Evolutionary conservation across 1,140 invertebrate species (phyloP).

Genomic region (Pogonomyrmex barbatus): DNA sequence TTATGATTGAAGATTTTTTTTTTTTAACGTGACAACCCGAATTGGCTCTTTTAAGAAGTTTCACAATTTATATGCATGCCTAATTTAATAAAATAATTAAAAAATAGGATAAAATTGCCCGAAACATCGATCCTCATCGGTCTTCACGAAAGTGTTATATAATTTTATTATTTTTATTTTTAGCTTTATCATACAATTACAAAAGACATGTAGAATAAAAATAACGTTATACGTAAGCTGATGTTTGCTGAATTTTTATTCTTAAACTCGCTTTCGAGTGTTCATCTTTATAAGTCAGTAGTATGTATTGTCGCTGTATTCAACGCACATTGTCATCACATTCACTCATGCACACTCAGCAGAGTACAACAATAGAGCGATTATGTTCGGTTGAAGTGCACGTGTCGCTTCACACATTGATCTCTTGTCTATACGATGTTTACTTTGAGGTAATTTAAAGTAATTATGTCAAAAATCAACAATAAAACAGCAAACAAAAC

Average conservation of each 20-base stretch:
- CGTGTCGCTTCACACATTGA: background rate
- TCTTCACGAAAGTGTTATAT: background rate
- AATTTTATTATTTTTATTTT: background rate
- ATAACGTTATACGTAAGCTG: background rate
- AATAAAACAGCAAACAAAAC: background rate
- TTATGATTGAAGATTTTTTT: too few species aligned
- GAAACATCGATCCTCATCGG: background rate
- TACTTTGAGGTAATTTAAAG: conserved; percentile 22
- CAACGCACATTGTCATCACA: conserved; percentile 6
- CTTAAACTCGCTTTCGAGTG: background rate
- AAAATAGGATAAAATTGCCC: background rate
- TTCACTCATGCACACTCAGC: conserved; percentile 7
- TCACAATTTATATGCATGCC: conserved; percentile 7
- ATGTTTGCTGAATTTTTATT: background rate
- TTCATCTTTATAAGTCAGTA: background rate
- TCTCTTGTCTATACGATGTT: background rate
- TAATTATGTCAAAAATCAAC: conserved; percentile 42
- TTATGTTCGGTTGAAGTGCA: conserved; percentile 13
- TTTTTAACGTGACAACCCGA: background rate
- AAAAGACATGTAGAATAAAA: background rate
- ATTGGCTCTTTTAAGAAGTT: conserved; percentile 1
- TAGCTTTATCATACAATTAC: background rate
- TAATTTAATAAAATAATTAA: conserved; percentile 40
- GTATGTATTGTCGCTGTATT: background rate
- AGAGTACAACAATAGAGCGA: conserved; percentile 19